Base-by-base conservation (phyloP, 2,888 invertebrate species). In the Pteria penguin region DNA sequence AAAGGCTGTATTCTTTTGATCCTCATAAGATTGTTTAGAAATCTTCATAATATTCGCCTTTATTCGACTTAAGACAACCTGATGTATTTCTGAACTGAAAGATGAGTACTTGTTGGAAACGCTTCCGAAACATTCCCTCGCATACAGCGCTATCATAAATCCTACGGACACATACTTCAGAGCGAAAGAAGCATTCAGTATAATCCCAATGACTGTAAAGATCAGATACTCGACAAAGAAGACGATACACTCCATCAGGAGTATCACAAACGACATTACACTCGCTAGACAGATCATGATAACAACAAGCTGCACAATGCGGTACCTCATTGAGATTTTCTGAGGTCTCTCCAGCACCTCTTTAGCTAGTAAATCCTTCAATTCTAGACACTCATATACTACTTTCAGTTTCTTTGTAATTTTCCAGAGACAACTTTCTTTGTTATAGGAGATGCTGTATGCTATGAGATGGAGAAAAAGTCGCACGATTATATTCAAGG, bases 141-240 rank as follows among this genome's bases (percentile, higher is more conserved):
- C 86, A 79, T 91, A 90, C 18, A 90, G 72, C 45, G 75, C 73
- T 0, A 88, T 72, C 75, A 90, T 81, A 27, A 89, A 84, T 0
- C 80, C 71, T 4, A 91, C 78, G 3, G 89, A 86, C 4, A 90
- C 60, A 70, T 89, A 91, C 55, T 87, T 86, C 32, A 88, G 73
- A 0, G 86, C 84, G 22, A 81, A 66, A 5, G 84, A 83, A 0
- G 90, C 88, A 73, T 90, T 90, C 2, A 91, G 82, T 29, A 91
- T 86, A 5, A 90, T 79, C 1, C 91, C 90, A 79, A 91, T 87
- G 31, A 89, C 67, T 0, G 90, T 89, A 72, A 90, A 88, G 4
- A 89, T 86, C 14, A 76, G 75, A 14, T 90, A 72, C 80, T 91
- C 90, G 1, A 89, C 88, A 18, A 45, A 45, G 45, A 45, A 45